These are phyloP conservation scores for Gymnoscelis rufifasciata DNA, from an alignment of 2,888 invertebrate species.

Conservation along the genomic window DNA sequence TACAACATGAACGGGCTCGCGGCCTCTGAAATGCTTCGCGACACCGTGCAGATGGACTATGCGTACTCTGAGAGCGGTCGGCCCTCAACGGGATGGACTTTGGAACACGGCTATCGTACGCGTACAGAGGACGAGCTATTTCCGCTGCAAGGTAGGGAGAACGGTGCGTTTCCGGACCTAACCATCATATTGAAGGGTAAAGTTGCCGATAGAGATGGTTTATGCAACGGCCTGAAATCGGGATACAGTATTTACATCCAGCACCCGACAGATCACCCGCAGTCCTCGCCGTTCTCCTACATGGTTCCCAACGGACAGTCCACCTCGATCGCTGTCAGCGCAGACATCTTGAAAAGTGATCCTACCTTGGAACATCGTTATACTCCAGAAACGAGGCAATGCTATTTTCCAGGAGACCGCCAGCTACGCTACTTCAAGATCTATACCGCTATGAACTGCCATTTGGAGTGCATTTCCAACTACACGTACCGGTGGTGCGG, in stretches of 20 bases:
- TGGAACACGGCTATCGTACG: slow-evolving; percentile 34
- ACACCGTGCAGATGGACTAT: slow-evolving; percentile 31
- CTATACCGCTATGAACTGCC: slow-evolving; percentile 50
- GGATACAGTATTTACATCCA: slow-evolving; percentile 45
- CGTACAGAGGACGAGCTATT: slow-evolving; percentile 23
- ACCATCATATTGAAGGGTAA: slow-evolving; percentile 28
- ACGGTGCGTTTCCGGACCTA: slow-evolving; percentile 35
- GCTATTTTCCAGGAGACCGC: slow-evolving; percentile 39
- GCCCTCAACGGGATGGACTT: slow-evolving; percentile 32
- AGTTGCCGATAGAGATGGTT: slow-evolving; percentile 24
- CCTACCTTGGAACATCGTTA: slow-evolving; percentile 35
- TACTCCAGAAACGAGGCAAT: slow-evolving; percentile 40
- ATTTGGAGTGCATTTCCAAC: slow-evolving; percentile 46
- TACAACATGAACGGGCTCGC: background rate
- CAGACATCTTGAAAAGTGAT: slow-evolving; percentile 5
- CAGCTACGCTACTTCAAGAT: slow-evolving; percentile 37
- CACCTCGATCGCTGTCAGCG: slow-evolving; percentile 43
- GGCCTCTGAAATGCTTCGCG: background rate
- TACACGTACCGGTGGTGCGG: slow-evolving; percentile 35
- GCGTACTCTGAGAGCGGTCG: slow-evolving; percentile 28
- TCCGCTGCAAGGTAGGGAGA: slow-evolving; percentile 43
- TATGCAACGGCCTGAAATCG: slow-evolving; percentile 16
- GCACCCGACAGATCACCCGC: slow-evolving; percentile 48
- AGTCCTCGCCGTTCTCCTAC: slow-evolving; percentile 18
- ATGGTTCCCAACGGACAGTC: slow-evolving; percentile 35